Evolutionary conservation across 2,888 invertebrate genomes (phyloP).

Genomic region (Acanthosoma haemorrhoidale): DNA sequence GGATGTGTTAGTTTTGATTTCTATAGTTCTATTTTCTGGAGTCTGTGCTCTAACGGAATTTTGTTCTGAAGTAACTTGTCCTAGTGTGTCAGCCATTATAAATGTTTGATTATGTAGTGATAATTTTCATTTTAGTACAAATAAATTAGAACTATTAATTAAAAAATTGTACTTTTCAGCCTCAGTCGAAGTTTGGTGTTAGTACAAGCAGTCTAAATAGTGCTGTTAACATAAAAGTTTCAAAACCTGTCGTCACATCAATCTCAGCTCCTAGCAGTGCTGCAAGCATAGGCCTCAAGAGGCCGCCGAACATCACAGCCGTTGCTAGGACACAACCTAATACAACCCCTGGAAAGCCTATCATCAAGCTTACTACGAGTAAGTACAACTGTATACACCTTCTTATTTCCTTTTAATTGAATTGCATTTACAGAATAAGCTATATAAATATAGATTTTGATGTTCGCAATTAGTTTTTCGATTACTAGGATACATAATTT

Average conservation of each 20-base stretch:
- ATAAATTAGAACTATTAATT: too few relatives aligned
- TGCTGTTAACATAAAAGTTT: conserved; percentile 13
- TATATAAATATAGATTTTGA: too few relatives aligned
- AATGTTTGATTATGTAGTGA: too few relatives aligned
- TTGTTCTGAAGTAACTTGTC: too few relatives aligned
- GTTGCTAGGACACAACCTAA: conserved; percentile 61
- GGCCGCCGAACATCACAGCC: conserved; percentile 52
- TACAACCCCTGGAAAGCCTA: conserved; percentile 64
- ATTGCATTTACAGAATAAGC: too few relatives aligned
- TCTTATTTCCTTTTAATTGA: neutral
- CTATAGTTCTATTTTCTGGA: too few relatives aligned
- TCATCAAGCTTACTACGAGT: conserved; percentile 61
- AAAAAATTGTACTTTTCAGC: neutral
- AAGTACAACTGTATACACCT: conserved; percentile 28
- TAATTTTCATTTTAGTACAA: too few relatives aligned
- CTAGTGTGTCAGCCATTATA: too few relatives aligned
- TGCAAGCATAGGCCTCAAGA: conserved; percentile 22
- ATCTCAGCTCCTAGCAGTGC: neutral
- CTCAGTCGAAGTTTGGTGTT: neutral
- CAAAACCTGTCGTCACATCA: neutral
- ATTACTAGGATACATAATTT: too few relatives aligned
- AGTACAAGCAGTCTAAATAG: neutral
- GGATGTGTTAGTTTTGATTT: too few relatives aligned
- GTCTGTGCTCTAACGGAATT: too few relatives aligned
- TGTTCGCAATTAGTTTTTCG: too few relatives aligned